phyloP scores from a whole-genome alignment of 2,888 invertebrate species.

The Periphyllus acericola region DNA sequence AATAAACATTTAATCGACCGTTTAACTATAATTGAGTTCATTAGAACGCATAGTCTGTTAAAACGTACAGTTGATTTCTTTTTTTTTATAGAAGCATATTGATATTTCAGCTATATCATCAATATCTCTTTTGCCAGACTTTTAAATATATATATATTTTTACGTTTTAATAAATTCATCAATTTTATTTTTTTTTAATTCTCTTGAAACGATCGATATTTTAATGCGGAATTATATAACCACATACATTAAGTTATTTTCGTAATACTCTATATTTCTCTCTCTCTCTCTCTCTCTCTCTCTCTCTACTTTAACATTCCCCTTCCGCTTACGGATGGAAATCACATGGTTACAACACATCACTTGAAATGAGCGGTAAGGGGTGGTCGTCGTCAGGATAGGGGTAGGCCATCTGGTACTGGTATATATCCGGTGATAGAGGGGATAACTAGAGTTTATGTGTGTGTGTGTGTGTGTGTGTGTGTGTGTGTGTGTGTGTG shows the following conservation, averaged over 20 bases:
- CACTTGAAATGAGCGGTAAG: constrained; percentile 16
- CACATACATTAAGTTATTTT: neutral
- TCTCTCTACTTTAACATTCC: neutral
- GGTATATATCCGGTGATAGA: constrained; percentile 22
- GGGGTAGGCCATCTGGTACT: constrained; percentile 44
- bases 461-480: neutral
- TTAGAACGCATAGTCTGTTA: too few relatives aligned
- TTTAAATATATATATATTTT: too few relatives aligned
- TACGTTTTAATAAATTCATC: neutral
- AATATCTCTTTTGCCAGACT: too few relatives aligned
- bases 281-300: neutral
- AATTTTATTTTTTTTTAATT: neutral
- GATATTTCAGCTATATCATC: too few relatives aligned
- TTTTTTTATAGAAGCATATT: too few relatives aligned
- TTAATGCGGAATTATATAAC: neutral
- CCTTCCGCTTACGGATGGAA: neutral
- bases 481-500: neutral
- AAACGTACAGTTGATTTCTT: too few relatives aligned
- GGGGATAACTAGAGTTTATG: constrained; percentile 30
- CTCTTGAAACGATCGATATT: neutral
- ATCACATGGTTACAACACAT: neutral
- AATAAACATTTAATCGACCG: too few relatives aligned
- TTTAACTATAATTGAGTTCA: too few relatives aligned
- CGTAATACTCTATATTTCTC: neutral
- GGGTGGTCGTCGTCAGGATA: neutral